Base-by-base conservation (phyloP, 2,113 vertebrate genomes). In the Pachypanchax playfairii region DNA sequence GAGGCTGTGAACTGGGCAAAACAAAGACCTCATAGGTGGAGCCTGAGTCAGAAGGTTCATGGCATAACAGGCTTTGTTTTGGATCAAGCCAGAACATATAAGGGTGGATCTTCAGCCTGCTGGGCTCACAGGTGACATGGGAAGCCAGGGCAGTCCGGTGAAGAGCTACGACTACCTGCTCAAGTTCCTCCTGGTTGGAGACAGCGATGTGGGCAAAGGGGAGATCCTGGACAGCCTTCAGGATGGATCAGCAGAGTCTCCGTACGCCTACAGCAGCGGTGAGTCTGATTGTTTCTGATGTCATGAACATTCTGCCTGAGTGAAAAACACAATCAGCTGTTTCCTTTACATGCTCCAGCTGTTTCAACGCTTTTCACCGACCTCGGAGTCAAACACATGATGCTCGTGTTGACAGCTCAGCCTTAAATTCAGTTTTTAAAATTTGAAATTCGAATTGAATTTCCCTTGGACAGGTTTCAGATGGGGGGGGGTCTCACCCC, bases 221-320 rank as follows among this genome's bases (percentile, higher is more conserved):
- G 97, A 98, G 92, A 98, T 99, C 83, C 89, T 98, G 89, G 96
- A 94, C 89, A 98, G 96, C 78, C 89, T 98, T 73, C 96, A 98
- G 90, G 97, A 98, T 47, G 96, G 96, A 41, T 96, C 96, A 0
- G 95, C 95, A 0, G 96, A 99, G 88, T 97, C 96, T 15, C 96
- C 97, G 0, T 98, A 97, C 47, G 95, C 96, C 56, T 99, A 98
- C 92, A 98, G 97, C 84, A 98, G 96, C 35, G 97, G 96, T 98
- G 81, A 94, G 93, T 84, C 60, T 61, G 44, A 70, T 26, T 52
- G 49, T 57, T 64, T 20, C 42, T 33, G 33, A 4, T 35, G 33
- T 35, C 33, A 35, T 0, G 33, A n/a, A n/a, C n/a, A n/a, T n/a
- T n/a, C n/a, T n/a, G n/a, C n/a, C n/a, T n/a, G n/a, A n/a, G n/a